Base-by-base conservation (phyloP, 2,113 vertebrate species). In the Cettia cetti region DNA sequence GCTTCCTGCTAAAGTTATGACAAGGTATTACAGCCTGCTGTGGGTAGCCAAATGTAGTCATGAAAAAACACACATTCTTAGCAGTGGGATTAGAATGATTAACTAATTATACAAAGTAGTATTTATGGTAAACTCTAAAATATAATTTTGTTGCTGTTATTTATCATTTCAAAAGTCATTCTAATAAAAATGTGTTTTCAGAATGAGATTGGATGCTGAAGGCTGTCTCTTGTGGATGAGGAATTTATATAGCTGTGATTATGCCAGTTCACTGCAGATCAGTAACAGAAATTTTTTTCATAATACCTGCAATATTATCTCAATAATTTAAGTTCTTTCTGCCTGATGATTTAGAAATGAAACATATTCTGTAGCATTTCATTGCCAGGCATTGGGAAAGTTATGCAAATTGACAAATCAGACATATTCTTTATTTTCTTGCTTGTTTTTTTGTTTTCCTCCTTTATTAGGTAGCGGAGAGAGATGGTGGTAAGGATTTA, bases 81-180 rank as follows among this genome's bases (percentile, higher is more conserved):
- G 10, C 9, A 57, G 15, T 53, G 24, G 6, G 3, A 61, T 86
- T 82, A 79, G 12, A n/a, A 70, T 39, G n/a, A 52, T 42, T 50
- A 54, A 64, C 7, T 63, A 44, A 47, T 64, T 68, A 40, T 23
- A 17, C n/a, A 21, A 5, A 70, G 10, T 47, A n/a, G 1, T 56
- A 56, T 78, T 69, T 78, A 28, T 50, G 4, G 69, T 37, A 64
- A 81, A 15, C 3, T 54, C 42, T 35, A 86, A 86, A 83, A 72
- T 35, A 49, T 0, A 2, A 19, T n/a, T 66, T 65, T 77, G 5
- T 68, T 47, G n/a, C 10, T 18, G 8, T 4, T 30, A 3, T 77
- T 83, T 71, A 65, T 66, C 72, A 35, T 77, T 72, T 81, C 33
- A 54, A 39, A 30, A 87, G 11, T 37, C 8, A 40, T 69, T 68